These are phyloP conservation scores for Oxyura jamaicensis DNA, from an alignment of 2,113 vertebrate species.

Conservation along the genomic window DNA sequence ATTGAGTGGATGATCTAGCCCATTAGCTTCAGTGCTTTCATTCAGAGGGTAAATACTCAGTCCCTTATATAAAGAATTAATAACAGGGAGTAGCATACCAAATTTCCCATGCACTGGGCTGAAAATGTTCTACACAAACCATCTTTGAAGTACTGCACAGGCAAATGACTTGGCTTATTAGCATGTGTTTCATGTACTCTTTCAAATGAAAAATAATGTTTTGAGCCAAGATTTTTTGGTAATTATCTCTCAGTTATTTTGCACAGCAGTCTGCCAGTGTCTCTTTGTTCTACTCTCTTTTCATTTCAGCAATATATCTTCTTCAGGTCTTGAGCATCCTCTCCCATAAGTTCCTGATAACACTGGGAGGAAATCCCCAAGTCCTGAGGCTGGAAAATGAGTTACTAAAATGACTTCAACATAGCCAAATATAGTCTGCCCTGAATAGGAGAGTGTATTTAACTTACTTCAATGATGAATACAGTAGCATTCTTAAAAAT, in stretches of 20 bases:
- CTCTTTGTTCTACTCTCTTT: conserved; percentile 26
- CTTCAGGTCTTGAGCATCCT: neutral
- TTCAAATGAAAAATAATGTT: conserved; percentile 29
- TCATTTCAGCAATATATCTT: neutral
- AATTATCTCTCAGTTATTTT: conserved; percentile 30
- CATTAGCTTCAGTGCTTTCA: neutral
- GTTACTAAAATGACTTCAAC: neutral
- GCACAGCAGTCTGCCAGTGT: neutral
- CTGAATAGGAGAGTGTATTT: neutral
- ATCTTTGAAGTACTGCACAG: conserved; percentile 41
- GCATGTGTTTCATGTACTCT: conserved; percentile 40
- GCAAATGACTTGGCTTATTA: conserved; percentile 50
- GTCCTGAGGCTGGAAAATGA: neutral
- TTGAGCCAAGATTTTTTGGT: conserved; percentile 2
- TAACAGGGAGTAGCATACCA: neutral
- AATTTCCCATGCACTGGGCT: conserved; percentile 10
- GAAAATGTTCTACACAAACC: conserved; percentile 20
- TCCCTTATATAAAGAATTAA: neutral
- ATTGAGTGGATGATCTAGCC: conserved; percentile 1
- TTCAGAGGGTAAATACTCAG: neutral
- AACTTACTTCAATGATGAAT: neutral
- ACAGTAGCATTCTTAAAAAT: neutral
- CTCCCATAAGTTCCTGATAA: neutral
- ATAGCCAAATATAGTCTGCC: neutral
- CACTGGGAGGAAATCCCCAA: neutral